These are phyloP conservation scores for Ceyx erithaca DNA, from an alignment of 2,797 vertebrate species.

Conservation along the genomic window DNA sequence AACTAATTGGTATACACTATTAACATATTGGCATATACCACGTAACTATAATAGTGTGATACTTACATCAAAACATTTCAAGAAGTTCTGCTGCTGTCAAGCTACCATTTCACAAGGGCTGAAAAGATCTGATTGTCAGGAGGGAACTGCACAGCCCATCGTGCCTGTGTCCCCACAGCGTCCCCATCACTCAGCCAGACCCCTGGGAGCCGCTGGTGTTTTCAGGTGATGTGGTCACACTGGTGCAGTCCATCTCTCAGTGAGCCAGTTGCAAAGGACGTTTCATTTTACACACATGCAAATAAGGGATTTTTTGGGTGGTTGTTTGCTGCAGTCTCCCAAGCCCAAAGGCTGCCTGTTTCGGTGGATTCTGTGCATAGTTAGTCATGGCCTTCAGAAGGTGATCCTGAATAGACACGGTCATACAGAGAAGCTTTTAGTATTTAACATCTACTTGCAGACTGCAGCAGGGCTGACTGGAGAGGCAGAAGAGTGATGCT, in stretches of 20 bases:
- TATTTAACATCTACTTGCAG: background rate
- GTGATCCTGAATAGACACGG: background rate
- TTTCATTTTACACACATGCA: background rate
- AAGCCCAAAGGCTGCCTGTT: background rate
- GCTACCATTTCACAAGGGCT: conserved; percentile 42
- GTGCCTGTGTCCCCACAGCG: background rate
- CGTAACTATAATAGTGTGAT: conserved; percentile 73
- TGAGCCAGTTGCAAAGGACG: conserved; percentile 33
- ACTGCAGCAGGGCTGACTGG: background rate
- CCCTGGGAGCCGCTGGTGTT: background rate
- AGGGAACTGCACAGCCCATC: background rate
- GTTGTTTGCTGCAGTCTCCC: background rate
- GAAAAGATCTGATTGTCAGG: background rate
- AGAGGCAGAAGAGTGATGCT: background rate
- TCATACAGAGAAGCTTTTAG: background rate
- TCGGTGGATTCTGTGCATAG: conserved; percentile 59
- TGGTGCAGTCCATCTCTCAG: background rate
- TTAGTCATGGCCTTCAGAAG: conserved; percentile 26
- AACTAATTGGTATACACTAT: conserved; percentile 73
- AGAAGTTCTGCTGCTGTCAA: conserved; percentile 66
- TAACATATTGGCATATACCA: conserved; percentile 74
- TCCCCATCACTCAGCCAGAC: background rate
- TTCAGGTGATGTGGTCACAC: conserved; percentile 11
- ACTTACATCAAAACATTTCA: conserved; percentile 76
- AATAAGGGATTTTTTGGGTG: background rate